Evolutionary conservation across 2,888 invertebrate species (phyloP).

Genomic region (Lycaena phlaeas): DNA sequence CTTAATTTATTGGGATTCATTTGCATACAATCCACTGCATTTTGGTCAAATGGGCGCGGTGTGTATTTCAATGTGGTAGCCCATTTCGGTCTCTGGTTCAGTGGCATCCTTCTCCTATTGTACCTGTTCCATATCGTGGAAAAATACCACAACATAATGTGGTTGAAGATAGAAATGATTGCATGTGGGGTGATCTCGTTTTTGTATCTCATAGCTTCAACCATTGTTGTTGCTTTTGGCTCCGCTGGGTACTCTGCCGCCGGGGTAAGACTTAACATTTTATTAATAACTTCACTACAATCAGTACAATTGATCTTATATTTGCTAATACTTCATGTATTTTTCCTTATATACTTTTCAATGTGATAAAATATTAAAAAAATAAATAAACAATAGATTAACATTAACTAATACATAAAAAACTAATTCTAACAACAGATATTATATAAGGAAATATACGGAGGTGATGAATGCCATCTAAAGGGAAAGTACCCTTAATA

Average conservation of each 20-base stretch:
- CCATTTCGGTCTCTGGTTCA: conserved; percentile 85
- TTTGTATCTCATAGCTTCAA: conserved; percentile 82
- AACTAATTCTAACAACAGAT: too few species aligned
- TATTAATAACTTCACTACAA: too few species aligned
- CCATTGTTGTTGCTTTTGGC: conserved; percentile 78
- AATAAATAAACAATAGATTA: too few species aligned
- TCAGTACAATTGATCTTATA: too few species aligned
- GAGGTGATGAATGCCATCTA: too few species aligned
- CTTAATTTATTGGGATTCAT: conserved; percentile 84
- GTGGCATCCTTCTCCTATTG: conserved; percentile 77
- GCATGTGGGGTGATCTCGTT: conserved; percentile 79
- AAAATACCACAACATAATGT: conserved; percentile 85
- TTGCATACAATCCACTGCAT: conserved; percentile 78
- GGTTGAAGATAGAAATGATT: conserved; percentile 87
- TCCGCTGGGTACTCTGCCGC: conserved; percentile 79
- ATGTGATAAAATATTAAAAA: too few species aligned
- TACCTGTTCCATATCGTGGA: conserved; percentile 90
- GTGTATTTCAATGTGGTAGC: conserved; percentile 85
- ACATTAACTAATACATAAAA: too few species aligned
- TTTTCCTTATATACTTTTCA: too few species aligned
- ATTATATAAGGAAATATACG: too few species aligned
- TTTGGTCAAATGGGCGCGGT: conserved; percentile 75
- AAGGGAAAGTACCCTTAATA: too few species aligned
- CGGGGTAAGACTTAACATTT: conserved; percentile 76
- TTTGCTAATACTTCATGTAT: too few species aligned